Evolutionary conservation across 2,113 vertebrate species (phyloP).

Genomic region (Bettongia penicillata): DNA sequence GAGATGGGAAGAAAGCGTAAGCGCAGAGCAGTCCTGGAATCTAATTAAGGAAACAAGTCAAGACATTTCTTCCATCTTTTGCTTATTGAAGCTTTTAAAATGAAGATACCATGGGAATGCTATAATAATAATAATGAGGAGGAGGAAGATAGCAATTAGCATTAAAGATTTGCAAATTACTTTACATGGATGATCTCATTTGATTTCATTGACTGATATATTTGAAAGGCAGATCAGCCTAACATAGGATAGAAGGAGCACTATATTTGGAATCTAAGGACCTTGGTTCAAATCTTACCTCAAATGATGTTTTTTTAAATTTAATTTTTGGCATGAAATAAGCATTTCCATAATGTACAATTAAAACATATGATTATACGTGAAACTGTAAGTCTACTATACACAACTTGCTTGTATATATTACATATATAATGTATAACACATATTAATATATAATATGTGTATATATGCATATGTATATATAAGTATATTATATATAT

Average conservation of each 20-base stretch:
- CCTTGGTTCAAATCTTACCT: too few species aligned
- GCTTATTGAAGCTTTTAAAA: slow-evolving; percentile 12
- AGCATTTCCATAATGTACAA: too few species aligned
- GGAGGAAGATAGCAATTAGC: not conserved
- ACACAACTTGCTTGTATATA: too few species aligned
- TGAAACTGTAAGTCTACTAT: too few species aligned
- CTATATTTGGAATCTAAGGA: not conserved
- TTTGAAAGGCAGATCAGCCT: not conserved
- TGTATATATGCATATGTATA: too few species aligned
- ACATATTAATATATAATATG: too few species aligned
- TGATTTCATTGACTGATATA: not conserved
- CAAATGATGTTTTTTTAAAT: too few species aligned
- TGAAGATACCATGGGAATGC: not conserved
- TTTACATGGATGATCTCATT: not conserved
- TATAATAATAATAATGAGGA: not conserved
- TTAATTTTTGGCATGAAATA: too few species aligned
- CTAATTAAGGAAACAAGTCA: slow-evolving; percentile 53
- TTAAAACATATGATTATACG: too few species aligned
- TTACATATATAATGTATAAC: too few species aligned
- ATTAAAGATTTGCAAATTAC: not conserved
- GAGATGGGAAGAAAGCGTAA: not conserved
- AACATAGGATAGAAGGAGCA: not conserved
- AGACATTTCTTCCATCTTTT: not conserved
- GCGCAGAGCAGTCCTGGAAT: slow-evolving; percentile 23
- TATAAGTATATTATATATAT: too few species aligned